Base-by-base conservation (phyloP, 2,113 vertebrate genomes). In the Coreoperca whiteheadi region DNA sequence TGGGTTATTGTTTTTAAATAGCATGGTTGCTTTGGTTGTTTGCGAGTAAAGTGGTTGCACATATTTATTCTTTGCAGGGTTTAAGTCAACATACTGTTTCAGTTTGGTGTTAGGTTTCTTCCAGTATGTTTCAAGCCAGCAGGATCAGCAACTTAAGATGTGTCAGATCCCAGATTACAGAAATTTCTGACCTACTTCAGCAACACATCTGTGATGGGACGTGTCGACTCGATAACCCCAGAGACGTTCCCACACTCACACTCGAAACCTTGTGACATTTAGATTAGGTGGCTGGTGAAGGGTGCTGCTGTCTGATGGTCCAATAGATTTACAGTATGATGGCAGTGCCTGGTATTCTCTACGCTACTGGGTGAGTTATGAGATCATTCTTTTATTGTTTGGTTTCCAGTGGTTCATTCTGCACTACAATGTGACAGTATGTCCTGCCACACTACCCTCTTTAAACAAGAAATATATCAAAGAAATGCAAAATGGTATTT, bases 181-280 rank as follows among this genome's bases (percentile, higher is more conserved):
- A 37, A 53, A 65, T 23, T 1, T 2, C 1, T 3, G n/a, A 76
- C 12, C 54, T 12, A 23, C 37, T 28, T 63, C 20, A 18, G 18
- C 1, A 30, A 69, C 34, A 76, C 53, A 37, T 64, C 28, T 74
- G 51, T 57, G 83, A 56, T 56, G 37, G 21, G 50, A 72, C 0
- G 7, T 20, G 46, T 39, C 4, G 9, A 34, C 48, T 70, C 1
- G 1, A 34, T 46, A 53, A 70, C 37, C 30, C n/a, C 41, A 23
- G 71, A 73, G 32, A 75, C 59, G 30, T 46, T 74, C 69, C 41
- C 81, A n/a, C 46, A 30, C 32, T 60, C 34, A 3, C n/a, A 20
- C 54, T 60, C 57, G 51, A 37, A 66, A 57, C 37, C 54, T 68
- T 30, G 8, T 84, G 81, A 68, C 82, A 66, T 82, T 89, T 79